These are phyloP conservation scores for Scaptomyza polygonia DNA, from an alignment of 2,888 invertebrate species.

Conservation along the genomic window DNA sequence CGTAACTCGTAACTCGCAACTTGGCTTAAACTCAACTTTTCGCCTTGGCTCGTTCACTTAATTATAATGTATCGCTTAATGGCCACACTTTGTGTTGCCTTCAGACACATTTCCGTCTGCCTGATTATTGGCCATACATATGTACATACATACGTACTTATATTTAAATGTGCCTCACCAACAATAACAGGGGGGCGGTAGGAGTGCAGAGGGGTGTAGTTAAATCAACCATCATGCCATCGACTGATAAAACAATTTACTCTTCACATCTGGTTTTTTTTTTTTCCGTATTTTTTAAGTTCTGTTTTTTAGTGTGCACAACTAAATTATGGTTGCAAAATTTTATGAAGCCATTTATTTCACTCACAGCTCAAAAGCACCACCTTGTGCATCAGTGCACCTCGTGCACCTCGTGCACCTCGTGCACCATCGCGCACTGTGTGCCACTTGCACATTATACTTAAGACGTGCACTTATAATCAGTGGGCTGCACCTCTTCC, in stretches of 20 bases:
- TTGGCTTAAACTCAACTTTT: conserved; percentile 32
- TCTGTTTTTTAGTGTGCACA: conserved; percentile 32
- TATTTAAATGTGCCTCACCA: conserved; percentile 24
- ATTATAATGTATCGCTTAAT: conserved; percentile 76
- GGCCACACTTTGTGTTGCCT: conserved; percentile 66
- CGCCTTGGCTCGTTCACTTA: conserved; percentile 59
- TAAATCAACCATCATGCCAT: conserved; percentile 20
- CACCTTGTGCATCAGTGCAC: conserved; percentile 15
- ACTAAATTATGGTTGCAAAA: conserved; percentile 75
- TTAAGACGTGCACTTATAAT: conserved; percentile 44
- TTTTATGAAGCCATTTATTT: conserved; percentile 82
- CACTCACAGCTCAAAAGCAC: conserved; percentile 59
- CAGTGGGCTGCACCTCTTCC: conserved; percentile 35
- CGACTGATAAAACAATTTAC: conserved; percentile 72
- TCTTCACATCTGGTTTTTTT: conserved; percentile 35
- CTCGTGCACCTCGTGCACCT: conserved; percentile 1
- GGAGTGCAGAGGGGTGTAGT: neutral
- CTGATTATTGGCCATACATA: conserved; percentile 46
- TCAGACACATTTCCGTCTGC: conserved; percentile 39
- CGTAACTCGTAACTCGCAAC: neutral
- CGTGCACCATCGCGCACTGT: conserved; percentile 1
- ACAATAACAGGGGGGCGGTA: no score
- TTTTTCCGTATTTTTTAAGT: no score
- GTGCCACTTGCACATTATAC: conserved; percentile 22
- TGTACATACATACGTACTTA: neutral